Conservation (phyloP, 2,888 invertebrate species). For the Tipula lateralis region DNA sequence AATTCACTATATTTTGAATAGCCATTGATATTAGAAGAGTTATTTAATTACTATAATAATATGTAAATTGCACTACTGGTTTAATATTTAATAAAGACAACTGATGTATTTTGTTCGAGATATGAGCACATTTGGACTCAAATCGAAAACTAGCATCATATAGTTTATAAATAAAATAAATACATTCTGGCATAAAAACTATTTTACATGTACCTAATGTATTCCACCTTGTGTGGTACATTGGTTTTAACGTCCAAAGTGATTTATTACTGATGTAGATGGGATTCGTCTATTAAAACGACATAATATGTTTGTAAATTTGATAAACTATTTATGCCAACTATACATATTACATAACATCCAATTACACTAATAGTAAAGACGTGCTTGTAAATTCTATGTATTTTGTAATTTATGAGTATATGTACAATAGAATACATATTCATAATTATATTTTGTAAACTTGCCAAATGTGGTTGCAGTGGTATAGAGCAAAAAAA, state of each 20-base stretch:
- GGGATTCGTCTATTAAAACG: background rate
- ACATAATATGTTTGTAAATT: background rate
- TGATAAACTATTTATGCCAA: background rate
- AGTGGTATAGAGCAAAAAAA: background rate
- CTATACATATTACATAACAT: background rate
- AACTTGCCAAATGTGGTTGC: conserved; percentile 19
- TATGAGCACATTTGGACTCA: background rate
- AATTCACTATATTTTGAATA: too few species aligned
- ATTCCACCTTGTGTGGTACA: background rate
- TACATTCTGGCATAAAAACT: background rate
- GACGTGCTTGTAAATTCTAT: background rate
- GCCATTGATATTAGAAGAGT: too few species aligned
- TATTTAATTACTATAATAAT: too few species aligned
- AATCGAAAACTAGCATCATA: background rate
- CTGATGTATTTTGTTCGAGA: too few species aligned
- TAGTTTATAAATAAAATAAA: too few species aligned
- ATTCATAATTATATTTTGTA: conserved; percentile 19
- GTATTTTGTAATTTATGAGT: conserved; percentile 2
- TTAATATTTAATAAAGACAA: too few species aligned
- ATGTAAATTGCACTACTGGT: too few species aligned
- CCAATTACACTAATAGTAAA: background rate
- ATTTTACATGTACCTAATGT: background rate
- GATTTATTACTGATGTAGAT: background rate
- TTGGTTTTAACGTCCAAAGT: background rate
- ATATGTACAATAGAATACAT: background rate